Percentiles rank a stretch among this genome's conserved stretches.
These are phyloP conservation scores for Pelecanus crispus DNA, from an alignment of 2,113 vertebrate species.

Conservation along the genomic window DNA sequence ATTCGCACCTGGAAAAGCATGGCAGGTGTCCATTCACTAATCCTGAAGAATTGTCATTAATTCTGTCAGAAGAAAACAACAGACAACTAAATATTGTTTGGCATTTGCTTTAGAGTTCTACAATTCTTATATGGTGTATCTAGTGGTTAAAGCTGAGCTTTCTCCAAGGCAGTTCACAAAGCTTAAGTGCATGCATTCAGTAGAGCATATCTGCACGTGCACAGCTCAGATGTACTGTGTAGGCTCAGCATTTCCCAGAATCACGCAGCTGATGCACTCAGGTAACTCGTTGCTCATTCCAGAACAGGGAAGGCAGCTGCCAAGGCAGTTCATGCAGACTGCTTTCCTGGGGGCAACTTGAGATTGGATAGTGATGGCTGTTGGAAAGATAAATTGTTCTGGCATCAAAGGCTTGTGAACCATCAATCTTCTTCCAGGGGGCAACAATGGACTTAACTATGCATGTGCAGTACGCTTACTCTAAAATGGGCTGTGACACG, in stretches of 20 bases:
- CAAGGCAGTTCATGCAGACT: background rate
- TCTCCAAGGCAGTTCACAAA: background rate
- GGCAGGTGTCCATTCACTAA: background rate
- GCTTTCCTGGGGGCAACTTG: background rate
- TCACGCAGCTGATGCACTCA: background rate
- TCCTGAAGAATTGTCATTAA: background rate
- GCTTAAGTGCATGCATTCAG: background rate
- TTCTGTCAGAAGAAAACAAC: background rate
- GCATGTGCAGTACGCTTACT: background rate
- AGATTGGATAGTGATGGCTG: background rate
- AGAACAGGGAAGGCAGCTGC: background rate
- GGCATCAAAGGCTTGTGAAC: background rate
- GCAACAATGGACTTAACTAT: background rate
- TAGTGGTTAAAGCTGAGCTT: background rate
- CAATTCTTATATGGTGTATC: background rate
- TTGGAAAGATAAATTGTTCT: slow-evolving; percentile 17
- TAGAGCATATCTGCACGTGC: background rate
- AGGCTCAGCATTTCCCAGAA: background rate
- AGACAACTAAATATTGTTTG: background rate
- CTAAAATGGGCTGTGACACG: background rate
- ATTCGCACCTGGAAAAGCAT: background rate
- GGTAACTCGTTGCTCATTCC: background rate
- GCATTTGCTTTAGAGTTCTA: background rate
- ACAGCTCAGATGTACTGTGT: background rate
- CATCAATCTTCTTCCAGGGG: background rate